phyloP scores from a whole-genome alignment of 2,113 vertebrate species.

The Microtus pennsylvanicus region DNA sequence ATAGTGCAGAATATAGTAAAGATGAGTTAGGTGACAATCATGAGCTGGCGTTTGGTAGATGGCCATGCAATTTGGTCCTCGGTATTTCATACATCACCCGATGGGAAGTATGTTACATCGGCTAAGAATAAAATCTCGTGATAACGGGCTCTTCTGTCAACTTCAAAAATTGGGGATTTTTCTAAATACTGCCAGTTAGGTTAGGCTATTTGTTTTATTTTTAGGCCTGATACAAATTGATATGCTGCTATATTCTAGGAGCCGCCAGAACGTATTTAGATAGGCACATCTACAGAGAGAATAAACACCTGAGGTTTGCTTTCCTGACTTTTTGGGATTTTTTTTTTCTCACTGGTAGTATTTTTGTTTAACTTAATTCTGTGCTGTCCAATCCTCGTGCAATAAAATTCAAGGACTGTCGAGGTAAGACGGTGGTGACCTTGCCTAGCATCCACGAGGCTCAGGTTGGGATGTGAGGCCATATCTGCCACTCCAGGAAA shows the following conservation, averaged over 20 bases:
- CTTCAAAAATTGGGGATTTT: background rate
- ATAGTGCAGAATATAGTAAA: background rate
- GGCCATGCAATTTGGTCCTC: background rate
- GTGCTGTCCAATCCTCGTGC: background rate
- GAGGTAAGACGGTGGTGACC: background rate
- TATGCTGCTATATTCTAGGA: background rate
- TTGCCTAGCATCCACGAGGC: background rate
- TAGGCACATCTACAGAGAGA: background rate
- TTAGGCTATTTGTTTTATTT: background rate
- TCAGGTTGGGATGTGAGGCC: background rate
- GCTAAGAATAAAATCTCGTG: slow-evolving; percentile 22
- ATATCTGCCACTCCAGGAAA: background rate
- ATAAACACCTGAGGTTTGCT: background rate
- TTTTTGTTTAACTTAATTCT: background rate
- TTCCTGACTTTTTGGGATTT: slow-evolving; percentile 13
- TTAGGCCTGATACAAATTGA: background rate
- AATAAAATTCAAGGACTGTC: background rate
- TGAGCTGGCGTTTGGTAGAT: slow-evolving; percentile 6
- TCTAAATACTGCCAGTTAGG: background rate
- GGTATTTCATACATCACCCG: background rate
- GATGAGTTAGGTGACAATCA: background rate
- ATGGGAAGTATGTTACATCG: slow-evolving; percentile 13
- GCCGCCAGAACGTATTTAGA: slow-evolving; percentile 17
- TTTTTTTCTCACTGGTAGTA: background rate
- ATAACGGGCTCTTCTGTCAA: slow-evolving; percentile 38